A percentile compares a stretch with the other conserved stretches of the same genome.
Evolutionary conservation across 2,797 vertebrate species (phyloP).

Genomic region (Lemur catta): DNA sequence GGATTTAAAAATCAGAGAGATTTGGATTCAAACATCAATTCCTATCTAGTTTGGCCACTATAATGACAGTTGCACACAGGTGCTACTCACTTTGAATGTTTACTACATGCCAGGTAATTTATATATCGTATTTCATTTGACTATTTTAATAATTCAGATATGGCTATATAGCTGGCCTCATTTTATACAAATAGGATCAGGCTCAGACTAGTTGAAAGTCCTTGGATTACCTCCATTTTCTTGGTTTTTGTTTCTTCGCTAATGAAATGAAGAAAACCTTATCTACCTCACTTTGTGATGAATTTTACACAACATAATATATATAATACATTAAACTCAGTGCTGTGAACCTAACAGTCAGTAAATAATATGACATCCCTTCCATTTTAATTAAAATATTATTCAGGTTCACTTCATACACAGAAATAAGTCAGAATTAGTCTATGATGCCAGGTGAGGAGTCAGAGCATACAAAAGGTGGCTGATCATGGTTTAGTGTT

Average conservation of each 20-base stretch:
- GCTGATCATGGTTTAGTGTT: background rate
- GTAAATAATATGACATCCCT: background rate
- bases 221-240: background rate
- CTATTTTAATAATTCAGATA: background rate
- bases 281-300: background rate
- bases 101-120: background rate
- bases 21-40: background rate
- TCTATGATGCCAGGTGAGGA: background rate
- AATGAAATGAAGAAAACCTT: background rate
- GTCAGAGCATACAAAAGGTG: background rate
- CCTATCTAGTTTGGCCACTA: background rate
- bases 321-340: background rate
- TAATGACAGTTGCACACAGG: background rate
- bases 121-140: background rate
- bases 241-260: background rate
- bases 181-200: background rate
- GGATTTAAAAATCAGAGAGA: background rate
- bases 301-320: background rate
- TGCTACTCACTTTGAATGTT: background rate
- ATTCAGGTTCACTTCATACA: background rate
- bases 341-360: background rate
- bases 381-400: background rate
- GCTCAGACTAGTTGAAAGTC: background rate
- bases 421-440: background rate
- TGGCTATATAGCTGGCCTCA: background rate